These are phyloP conservation scores for Glareola pratincola DNA, from an alignment of 2,113 vertebrate genomes.

Conservation along the genomic window DNA sequence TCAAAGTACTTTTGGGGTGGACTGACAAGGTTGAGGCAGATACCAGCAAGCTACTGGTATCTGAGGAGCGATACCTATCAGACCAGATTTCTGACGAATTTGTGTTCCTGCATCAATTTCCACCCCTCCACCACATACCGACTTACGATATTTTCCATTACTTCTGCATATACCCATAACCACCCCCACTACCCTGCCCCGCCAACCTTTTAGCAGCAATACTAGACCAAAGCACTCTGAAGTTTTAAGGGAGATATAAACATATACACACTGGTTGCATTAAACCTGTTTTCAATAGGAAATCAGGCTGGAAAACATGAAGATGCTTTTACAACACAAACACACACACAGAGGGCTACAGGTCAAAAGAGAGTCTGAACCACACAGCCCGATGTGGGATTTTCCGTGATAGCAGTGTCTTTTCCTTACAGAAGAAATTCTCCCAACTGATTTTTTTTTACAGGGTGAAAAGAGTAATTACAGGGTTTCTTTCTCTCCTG, in stretches of 20 bases:
- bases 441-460: neutral
- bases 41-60: neutral
- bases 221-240: neutral
- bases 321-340: neutral
- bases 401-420: accelerated
- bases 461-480: neutral
- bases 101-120: neutral
- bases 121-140: neutral
- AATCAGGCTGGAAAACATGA: neutral
- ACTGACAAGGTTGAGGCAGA: neutral
- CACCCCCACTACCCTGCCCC: no score
- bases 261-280: neutral
- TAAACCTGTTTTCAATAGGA: neutral
- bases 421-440: neutral
- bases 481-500: neutral
- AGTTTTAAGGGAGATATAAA: neutral
- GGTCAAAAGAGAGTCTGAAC: neutral
- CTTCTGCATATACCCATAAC: neutral
- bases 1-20: neutral
- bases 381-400: neutral
- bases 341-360: neutral
- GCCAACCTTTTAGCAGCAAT: neutral
- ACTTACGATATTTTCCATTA: accelerated
- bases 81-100: neutral
- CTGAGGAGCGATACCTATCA: neutral